Percentiles rank a stretch among this genome's conserved stretches.
Conservation (phyloP, 1,140 invertebrate species). For the Conus betulinus region DNA sequence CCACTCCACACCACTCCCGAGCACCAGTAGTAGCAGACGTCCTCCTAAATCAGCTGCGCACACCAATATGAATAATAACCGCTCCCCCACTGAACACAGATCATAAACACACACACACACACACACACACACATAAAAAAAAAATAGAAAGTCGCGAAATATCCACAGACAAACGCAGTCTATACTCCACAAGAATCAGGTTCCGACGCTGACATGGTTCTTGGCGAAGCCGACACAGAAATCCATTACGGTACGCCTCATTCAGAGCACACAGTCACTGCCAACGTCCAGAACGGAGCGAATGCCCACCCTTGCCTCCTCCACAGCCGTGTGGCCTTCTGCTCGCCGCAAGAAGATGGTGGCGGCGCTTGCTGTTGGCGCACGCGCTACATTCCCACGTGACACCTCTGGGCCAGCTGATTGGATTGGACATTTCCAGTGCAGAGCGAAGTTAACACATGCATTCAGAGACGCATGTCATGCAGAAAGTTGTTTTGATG, state of each 20-base stretch:
- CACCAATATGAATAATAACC: conserved; percentile 11
- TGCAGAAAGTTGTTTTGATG: neutral
- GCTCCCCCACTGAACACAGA: conserved; percentile 36
- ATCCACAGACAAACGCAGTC: conserved; percentile 12
- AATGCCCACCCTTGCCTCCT: neutral
- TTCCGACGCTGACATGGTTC: conserved; percentile 36
- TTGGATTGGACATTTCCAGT: conserved; percentile 26
- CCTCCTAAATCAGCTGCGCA: neutral
- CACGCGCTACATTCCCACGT: conserved; percentile 33
- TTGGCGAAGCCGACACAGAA: conserved; percentile 11
- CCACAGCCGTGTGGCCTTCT: conserved; percentile 1
- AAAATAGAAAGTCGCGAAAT: neutral
- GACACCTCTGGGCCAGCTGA: conserved; percentile 21
- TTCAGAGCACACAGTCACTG: neutral
- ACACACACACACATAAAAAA: too few species aligned
- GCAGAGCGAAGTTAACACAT: neutral
- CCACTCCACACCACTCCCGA: neutral
- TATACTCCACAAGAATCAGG: conserved; percentile 23
- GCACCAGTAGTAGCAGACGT: neutral
- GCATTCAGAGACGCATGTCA: neutral
- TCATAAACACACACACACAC: conserved; percentile 6
- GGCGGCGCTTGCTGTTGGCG: conserved; percentile 30
- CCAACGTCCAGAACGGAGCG: neutral
- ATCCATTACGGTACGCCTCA: conserved; percentile 19
- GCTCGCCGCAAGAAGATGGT: conserved; percentile 24